Percentiles rank a stretch among this genome's conserved stretches.
phyloP scores from a whole-genome alignment of 2,797 vertebrate genomes.

The Miopithecus talapoin region DNA sequence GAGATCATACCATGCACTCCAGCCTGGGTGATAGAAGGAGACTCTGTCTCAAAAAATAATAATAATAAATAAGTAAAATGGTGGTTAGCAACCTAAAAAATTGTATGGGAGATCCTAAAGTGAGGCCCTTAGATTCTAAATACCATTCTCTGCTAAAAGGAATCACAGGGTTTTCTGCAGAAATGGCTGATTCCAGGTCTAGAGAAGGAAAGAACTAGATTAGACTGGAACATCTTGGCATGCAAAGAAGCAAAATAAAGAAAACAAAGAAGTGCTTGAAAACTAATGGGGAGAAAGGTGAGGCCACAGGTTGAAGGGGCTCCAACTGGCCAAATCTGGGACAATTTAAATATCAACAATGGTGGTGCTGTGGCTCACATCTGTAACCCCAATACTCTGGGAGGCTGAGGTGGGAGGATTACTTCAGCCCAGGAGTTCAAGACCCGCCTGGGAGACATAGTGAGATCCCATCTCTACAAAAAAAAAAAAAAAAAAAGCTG shows the following conservation, averaged over 20 bases:
- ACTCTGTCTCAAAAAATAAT: too few species aligned
- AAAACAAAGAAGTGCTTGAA: background rate
- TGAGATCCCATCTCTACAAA: background rate
- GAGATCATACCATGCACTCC: too few species aligned
- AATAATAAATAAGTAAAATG: background rate
- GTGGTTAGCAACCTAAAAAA: background rate
- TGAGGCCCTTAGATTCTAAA: too few species aligned
- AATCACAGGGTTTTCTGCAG: background rate
- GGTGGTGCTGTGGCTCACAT: background rate
- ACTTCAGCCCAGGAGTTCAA: background rate
- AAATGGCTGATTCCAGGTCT: background rate
- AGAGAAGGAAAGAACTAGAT: background rate
- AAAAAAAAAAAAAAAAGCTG: background rate
- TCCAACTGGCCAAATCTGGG: background rate
- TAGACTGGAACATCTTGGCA: background rate
- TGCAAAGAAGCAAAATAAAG: background rate
- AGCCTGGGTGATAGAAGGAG: too few species aligned
- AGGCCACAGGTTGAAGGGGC: background rate
- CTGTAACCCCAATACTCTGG: background rate
- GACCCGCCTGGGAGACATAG: background rate
- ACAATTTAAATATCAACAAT: background rate
- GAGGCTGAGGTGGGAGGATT: background rate
- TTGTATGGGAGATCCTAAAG: background rate
- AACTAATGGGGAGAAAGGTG: too few species aligned
- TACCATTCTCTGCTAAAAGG: background rate